Base-by-base conservation (phyloP, 2,888 invertebrate species). In the Drosophila fungiperda region DNA sequence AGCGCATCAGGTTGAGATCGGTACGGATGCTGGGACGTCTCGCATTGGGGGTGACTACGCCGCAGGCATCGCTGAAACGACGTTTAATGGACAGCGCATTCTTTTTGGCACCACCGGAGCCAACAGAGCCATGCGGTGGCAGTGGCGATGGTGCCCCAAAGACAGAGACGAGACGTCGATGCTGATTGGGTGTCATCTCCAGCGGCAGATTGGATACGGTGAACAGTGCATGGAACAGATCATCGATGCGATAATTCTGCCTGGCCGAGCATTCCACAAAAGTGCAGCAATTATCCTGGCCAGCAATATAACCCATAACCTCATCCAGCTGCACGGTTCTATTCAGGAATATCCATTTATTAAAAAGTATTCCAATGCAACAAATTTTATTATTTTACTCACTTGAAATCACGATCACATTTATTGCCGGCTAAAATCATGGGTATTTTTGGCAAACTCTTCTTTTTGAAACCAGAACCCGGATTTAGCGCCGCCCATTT, bases 361-460 rank as follows among this genome's bases (percentile, higher is more conserved):
- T 11, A 11, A 49, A 29, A 4, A 50, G 7, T 15, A 15, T 45
- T 45, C 2, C 12, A 12, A 42, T n/a, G 4, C 8, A 11, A 50
- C 1, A 20, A 4, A 38, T 55, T 20, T 9, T 20, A 0, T 0
- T 17, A 17, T 8, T 7, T 1, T 12, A 78, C 87, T 87, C 92
- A 97, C 97, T 95, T 96, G 89, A 96, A 94, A 55, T 97, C 97
- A 88, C 94, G 95, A 93, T 98, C 97, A 92, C 96, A 96, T 94
- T 98, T 98, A 92, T 97, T 98, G 61, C 97, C 97, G 3, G 97
- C 97, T 72, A 98, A 95, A 60, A 97, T 96, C 96, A 98, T 97
- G 48, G 97, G 97, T 54, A 97, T 96, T 90, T 96, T 94, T 32
- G 96, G 95, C 64, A 95, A 94, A 90, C 95, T 95, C 87, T 96